A percentile compares a stretch with the other conserved stretches of the same genome.
Conservation (phyloP, 2,888 invertebrate genomes). For the Hyles lineata region DNA sequence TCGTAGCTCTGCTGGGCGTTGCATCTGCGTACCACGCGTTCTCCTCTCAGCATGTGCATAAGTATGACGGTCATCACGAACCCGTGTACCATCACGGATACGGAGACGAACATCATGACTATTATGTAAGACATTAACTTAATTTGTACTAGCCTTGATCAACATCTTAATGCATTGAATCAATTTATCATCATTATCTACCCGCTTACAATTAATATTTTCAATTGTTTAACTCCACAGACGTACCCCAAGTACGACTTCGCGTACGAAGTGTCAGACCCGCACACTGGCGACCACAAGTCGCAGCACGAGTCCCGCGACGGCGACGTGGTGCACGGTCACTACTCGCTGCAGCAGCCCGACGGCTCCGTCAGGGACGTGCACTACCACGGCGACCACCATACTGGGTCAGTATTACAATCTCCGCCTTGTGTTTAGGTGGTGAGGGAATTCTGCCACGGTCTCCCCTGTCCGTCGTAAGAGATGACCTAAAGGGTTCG, state of each 20-base stretch:
- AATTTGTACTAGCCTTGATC: too few relatives aligned
- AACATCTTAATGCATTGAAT: background rate
- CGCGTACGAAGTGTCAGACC: slow-evolving; percentile 43
- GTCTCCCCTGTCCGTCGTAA: too few relatives aligned
- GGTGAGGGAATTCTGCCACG: too few relatives aligned
- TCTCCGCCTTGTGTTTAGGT: too few relatives aligned
- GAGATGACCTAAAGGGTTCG: too few relatives aligned
- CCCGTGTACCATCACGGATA: slow-evolving; percentile 46
- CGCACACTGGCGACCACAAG: slow-evolving; percentile 57
- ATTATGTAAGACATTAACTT: slow-evolving; percentile 44
- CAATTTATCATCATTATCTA: too few relatives aligned
- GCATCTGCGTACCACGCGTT: slow-evolving; percentile 41
- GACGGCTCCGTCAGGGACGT: slow-evolving; percentile 79
- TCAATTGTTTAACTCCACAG: background rate
- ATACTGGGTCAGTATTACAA: slow-evolving; percentile 59
- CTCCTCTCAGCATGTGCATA: slow-evolving; percentile 51
- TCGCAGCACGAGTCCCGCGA: slow-evolving; percentile 75
- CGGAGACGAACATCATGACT: slow-evolving; percentile 46
- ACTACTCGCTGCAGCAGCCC: slow-evolving; percentile 72
- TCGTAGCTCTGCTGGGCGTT: slow-evolving; percentile 35
- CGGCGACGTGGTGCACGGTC: slow-evolving; percentile 71
- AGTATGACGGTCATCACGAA: slow-evolving; percentile 49
- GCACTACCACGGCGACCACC: slow-evolving; percentile 77
- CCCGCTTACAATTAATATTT: too few relatives aligned
- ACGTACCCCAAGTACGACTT: slow-evolving; percentile 46